These are phyloP conservation scores for Lampris incognitus DNA, from an alignment of 2,113 vertebrate species.

Conservation along the genomic window DNA sequence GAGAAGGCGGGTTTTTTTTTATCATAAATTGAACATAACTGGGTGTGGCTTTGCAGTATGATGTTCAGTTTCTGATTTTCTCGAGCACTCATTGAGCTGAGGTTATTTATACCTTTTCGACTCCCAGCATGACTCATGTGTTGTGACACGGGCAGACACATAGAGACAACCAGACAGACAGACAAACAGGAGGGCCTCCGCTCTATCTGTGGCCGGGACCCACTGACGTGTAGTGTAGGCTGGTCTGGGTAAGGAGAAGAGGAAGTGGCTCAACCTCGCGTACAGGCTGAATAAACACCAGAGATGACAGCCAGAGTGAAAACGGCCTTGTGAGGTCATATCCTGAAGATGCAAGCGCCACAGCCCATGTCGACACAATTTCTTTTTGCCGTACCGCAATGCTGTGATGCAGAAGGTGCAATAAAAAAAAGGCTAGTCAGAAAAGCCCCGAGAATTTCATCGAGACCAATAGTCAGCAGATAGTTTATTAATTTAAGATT, in stretches of 20 bases:
- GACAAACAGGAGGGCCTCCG: constrained; percentile 33
- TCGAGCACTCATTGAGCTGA: constrained; percentile 49
- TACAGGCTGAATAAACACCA: constrained; percentile 63
- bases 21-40: no score
- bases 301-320: constrained; percentile 55
- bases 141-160: constrained; percentile 46
- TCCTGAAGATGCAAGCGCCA: constrained; percentile 19
- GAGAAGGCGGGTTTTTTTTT: background rate
- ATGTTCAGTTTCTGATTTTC: constrained; percentile 50
- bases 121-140: constrained; percentile 56
- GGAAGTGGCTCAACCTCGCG: constrained; percentile 69
- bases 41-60: background rate
- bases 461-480: no score
- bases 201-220: constrained; percentile 14
- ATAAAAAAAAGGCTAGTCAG: background rate
- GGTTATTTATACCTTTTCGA: constrained; percentile 50
- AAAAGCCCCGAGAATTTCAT: background rate
- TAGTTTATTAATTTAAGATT: no score
- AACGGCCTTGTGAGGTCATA: constrained; percentile 45
- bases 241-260: constrained; percentile 60
- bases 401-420: no score
- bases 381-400: no score
- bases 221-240: constrained; percentile 59
- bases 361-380: no score
- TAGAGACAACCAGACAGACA: constrained; percentile 40